phyloP scores from a whole-genome alignment of 1,140 invertebrate genomes.

The Triops longicaudatus region DNA sequence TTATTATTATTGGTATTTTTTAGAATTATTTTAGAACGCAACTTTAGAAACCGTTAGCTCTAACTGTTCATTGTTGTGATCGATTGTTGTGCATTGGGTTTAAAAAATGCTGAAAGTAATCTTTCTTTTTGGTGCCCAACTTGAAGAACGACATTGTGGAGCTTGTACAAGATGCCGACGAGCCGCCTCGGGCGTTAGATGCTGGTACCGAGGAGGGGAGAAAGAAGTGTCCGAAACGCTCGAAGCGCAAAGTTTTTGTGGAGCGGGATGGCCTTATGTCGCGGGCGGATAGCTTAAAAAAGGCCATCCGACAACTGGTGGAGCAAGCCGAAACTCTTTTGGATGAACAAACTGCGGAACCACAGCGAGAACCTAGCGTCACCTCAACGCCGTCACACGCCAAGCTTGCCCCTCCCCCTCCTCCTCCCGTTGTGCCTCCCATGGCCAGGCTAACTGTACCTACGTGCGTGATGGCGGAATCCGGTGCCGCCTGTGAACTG shows the following conservation, averaged over 20 bases:
- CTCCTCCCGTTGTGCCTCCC: conserved; percentile 13
- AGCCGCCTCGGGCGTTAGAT: too few relatives aligned
- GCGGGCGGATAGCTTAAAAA: conserved; percentile 72
- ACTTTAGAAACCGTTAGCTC: too few relatives aligned
- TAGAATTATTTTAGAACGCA: too few relatives aligned
- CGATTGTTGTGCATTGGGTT: too few relatives aligned
- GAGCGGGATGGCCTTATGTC: conserved; percentile 48
- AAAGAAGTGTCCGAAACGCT: background rate
- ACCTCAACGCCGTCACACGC: background rate
- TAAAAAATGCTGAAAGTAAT: too few relatives aligned
- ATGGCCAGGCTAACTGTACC: conserved; percentile 28
- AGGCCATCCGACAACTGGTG: conserved; percentile 70
- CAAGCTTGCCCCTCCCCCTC: background rate
- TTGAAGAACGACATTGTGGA: too few relatives aligned
- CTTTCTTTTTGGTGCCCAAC: too few relatives aligned
- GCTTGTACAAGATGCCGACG: too few relatives aligned
- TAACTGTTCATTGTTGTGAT: too few relatives aligned
- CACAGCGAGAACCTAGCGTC: conserved; percentile 33
- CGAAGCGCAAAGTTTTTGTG: conserved; percentile 31
- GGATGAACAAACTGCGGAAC: conserved; percentile 44
- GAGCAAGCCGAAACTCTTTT: conserved; percentile 64
- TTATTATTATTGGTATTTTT: too few relatives aligned
- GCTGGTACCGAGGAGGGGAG: too few relatives aligned
- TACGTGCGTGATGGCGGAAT: conserved; percentile 27
- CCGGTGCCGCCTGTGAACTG: conserved; percentile 20